phyloP scores from a whole-genome alignment of 2,888 invertebrate species.

The Vandiemenella viatica region DNA sequence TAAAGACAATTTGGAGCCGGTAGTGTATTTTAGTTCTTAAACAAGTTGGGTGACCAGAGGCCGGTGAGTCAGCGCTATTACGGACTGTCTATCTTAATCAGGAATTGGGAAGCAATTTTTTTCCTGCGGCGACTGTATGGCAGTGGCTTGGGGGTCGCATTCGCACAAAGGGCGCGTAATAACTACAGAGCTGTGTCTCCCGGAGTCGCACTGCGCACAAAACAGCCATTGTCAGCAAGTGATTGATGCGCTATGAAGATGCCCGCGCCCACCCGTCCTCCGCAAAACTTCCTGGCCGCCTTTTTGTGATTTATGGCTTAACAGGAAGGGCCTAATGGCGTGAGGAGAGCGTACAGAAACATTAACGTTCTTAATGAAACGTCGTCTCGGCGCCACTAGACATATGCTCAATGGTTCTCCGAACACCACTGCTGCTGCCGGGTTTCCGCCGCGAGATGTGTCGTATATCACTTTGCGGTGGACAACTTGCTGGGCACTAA shows the following conservation, averaged over 20 bases:
- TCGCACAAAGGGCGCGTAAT: background rate
- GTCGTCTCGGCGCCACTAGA: background rate
- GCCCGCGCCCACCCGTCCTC: background rate
- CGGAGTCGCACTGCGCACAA: background rate
- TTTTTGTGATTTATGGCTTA: background rate
- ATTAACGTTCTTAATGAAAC: background rate
- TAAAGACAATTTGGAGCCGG: too few species aligned
- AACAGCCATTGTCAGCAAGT: background rate
- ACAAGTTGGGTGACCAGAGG: too few species aligned
- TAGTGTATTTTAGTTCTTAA: too few species aligned
- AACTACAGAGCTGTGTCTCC: background rate
- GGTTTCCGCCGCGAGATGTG: too few species aligned
- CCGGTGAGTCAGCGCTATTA: too few species aligned
- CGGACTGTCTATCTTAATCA: too few species aligned
- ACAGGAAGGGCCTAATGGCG: background rate
- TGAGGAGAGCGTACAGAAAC: background rate
- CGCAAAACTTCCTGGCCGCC: background rate
- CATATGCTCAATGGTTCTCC: background rate
- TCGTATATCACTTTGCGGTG: too few species aligned
- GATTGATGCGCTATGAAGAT: background rate
- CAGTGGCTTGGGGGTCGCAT: too few species aligned
- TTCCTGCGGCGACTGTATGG: too few species aligned
- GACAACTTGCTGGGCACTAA: too few species aligned
- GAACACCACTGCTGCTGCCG: too few species aligned
- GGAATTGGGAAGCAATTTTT: too few species aligned